Base-by-base conservation (phyloP, 1,140 invertebrate species). In the Lethrus apterus region DNA sequence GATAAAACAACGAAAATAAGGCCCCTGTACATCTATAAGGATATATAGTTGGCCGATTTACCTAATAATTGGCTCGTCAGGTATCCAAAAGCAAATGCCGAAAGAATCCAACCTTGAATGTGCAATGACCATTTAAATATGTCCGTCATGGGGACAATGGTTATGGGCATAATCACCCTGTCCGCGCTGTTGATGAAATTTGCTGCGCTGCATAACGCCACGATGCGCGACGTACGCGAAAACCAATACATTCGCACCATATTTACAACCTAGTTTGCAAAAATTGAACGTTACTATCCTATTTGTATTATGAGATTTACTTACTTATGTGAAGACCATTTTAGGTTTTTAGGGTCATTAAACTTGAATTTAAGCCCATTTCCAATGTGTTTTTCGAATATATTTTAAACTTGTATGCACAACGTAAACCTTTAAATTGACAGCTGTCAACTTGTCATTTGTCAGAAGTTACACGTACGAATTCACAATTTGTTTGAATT, bases 151-250 rank as follows among this genome's bases (percentile, higher is more conserved):
- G 75, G 80, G 21, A 87, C 77, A 47, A 88, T 85, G 9, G 84
- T 81, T 33, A 87, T 84, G 1, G 85, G 84, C 84, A 88, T 86
- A 34, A 88, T 81, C 13, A 86, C 83, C 48, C 84, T 64, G 66
- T 88, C 85, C 1, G 84, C 84, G 29, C 84, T 79, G 66, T 87
- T 87, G 49, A 87, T 86, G 52, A 88, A 86, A 68, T 87, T 87
- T 13, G 84, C 84, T 41, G 79, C 67, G 3, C 81, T 83, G 62
- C 84, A 86, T 33, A 87, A 62, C 31, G 77, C 78, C 14, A 86
- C 78, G 45, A 81, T 80, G 21, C 71, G 65, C 33, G 75, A 75
- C 0, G 73, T 77, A 46, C 74, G 70, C 15, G 70, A 69, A 46
- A 75, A 59, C 68, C 76, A 70, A 34, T 65, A 54, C 41, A 74